Evolutionary conservation across 2,113 vertebrate species (phyloP).

Genomic region (Gymnarchus niloticus): DNA sequence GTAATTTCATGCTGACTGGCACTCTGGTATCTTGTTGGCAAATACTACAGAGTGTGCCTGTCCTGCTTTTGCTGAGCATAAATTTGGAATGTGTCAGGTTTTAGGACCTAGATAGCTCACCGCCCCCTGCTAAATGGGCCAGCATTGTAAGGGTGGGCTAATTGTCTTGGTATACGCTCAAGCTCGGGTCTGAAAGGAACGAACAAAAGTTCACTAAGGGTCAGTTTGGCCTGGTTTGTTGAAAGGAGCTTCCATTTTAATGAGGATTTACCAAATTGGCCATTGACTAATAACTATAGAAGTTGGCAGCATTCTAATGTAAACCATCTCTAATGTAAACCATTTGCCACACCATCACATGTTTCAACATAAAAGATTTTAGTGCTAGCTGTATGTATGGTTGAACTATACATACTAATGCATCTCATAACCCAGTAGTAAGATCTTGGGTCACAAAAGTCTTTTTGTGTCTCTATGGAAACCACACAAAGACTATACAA

Average conservation of each 20-base stretch:
- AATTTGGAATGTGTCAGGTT: conserved; percentile 55
- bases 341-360: not conserved
- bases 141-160: conserved; percentile 64
- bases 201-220: conserved; percentile 70
- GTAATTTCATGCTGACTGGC: conserved; percentile 58
- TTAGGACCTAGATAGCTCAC: conserved; percentile 48
- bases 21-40: conserved; percentile 59
- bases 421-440: not conserved
- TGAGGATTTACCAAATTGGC: conserved; percentile 24
- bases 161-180: conserved; percentile 55
- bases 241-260: conserved; percentile 25
- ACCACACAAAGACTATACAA: not conserved
- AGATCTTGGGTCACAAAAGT: not conserved
- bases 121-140: conserved; percentile 51
- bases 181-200: conserved; percentile 60
- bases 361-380: not conserved
- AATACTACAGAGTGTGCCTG: conserved; percentile 39
- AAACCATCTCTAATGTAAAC: conserved; percentile 22
- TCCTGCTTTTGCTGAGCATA: conserved; percentile 38
- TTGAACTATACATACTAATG: not conserved
- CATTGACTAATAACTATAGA: conserved; percentile 20
- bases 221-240: conserved; percentile 50
- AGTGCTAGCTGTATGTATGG: not conserved
- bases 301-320: conserved; percentile 5
- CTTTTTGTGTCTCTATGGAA: conserved; percentile 11